Base-by-base conservation (phyloP, 1,140 invertebrate species). In the Anagrus nilaparvatae region DNA sequence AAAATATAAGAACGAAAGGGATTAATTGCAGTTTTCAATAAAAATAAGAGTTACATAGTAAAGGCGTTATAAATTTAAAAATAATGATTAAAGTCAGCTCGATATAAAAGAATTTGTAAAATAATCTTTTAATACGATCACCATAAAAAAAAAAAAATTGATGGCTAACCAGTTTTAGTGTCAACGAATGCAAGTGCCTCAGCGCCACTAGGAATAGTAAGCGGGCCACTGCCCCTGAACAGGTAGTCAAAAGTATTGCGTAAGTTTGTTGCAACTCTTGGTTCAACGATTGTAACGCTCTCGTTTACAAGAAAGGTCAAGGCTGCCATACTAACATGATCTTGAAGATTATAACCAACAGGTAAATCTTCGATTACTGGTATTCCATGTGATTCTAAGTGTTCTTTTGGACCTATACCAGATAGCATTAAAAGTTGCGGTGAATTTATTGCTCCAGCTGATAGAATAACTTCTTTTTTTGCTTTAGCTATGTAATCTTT, bases 301-400 rank as follows among this genome's bases (percentile, higher is more conserved):
- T 76, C 69, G 47, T 84, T 80, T 0, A 83, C 72, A 19, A 78
- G 60, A 51, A 83, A 85, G 0, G 75, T 76, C 37, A 85, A 63
- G 3, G 76, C 77, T 16, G 76, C 76, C 32, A 81, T 73, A 1
- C 78, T 81, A 14, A 84, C 72, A 50, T 88, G 85, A 59, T 87
- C 84, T 53, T 84, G 79, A 0, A 91, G 69, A 59, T 90, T 90
- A 41, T 79, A 73, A 1, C 88, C 88, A 0, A 91, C 84, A 0
- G 78, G 79, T 0, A 87, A 65, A 55, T 87, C 74, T 42, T 74
- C 63, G 10, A 82, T 46, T 0, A 76, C 65, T 0, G 60, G 43
- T 19, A 83, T 79, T 16, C 60, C 60, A 3, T 71, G 47, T 7
- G 50, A 49, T n/a, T 56, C 17, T 1, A 80, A 51, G 44, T 78